A percentile compares a stretch with the other conserved stretches of the same genome.
Evolutionary conservation across 53 echinoderm and acorn worm genomes (phyloP).

Genomic region (Apostichopus leukothele): DNA sequence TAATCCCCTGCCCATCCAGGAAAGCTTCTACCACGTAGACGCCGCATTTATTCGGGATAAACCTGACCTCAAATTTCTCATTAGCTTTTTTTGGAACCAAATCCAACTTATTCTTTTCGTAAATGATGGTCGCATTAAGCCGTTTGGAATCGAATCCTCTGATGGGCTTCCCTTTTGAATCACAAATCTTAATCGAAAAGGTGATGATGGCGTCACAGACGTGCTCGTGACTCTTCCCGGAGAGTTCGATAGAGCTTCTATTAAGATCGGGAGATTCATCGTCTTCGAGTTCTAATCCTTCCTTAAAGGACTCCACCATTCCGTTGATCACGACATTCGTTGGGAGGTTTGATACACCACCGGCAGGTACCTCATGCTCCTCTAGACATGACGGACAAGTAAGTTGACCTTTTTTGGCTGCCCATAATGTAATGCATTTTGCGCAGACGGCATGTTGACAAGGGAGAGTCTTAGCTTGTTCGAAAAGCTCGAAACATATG

Average conservation of each 20-base stretch:
- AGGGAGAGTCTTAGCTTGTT: slow-evolving; percentile 4
- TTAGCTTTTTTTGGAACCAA: neutral
- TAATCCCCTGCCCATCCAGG: neutral
- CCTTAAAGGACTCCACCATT: neutral
- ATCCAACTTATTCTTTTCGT: neutral
- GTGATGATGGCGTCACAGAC: neutral
- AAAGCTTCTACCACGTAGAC: neutral
- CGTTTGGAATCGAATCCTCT: neutral
- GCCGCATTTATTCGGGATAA: neutral
- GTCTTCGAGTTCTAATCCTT: neutral
- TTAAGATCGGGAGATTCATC: neutral
- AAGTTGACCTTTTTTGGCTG: neutral
- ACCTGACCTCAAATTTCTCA: neutral
- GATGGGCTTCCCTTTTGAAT: neutral
- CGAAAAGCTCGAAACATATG: slow-evolving; percentile 22
- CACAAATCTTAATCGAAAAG: neutral
- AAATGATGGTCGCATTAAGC: neutral
- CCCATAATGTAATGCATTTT: slow-evolving; percentile 1
- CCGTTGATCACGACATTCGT: slow-evolving; percentile 5
- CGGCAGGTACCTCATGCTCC: neutral
- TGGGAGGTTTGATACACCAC: slow-evolving; percentile 14
- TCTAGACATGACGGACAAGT: slow-evolving; percentile 3
- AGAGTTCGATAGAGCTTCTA: neutral
- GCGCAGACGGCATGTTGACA: slow-evolving; percentile 25
- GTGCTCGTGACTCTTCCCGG: neutral